Base-by-base conservation (phyloP, 1,140 invertebrate genomes). In the Saccostrea glomerata region DNA sequence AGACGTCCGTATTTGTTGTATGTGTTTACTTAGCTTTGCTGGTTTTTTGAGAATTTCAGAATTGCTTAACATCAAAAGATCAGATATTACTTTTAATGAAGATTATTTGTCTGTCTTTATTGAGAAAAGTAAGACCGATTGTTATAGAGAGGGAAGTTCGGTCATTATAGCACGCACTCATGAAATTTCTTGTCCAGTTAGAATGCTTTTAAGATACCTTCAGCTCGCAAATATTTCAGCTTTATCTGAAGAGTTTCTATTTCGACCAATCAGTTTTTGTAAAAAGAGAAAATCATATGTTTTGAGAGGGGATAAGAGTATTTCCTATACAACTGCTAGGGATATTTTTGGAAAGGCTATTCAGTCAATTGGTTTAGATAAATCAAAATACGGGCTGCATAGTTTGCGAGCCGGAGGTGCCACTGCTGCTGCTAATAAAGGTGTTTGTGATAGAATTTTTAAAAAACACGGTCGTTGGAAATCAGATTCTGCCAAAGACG, bases 1-100 rank as follows among this genome's bases (percentile, higher is more conserved):
- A 54, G 54, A 54, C 23, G 17, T 83, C 47, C 84, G 87, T 47
- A 40, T 85, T 12, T 84, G 60, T 25, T 84, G 82, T 58, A 85
- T 85, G 84, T 73, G 36, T 56, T 58, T 88, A 58, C 63, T 88
- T 5, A 25, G 83, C 1, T 88, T 55, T 85, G 83, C 87, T 58
- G 66, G 66, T 30, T 73, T 73, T 30, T 23, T 73, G 25, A 73
- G 23, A 73, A 25, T 73, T 73, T 73, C 66, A 73, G 23, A 73
- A 23, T 25, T 25, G n/a, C 66, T 73, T 73, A 73, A 73, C 25
- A 73, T 73, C 20, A 73, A 12, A 73, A 25, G 66, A 73, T 25
- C 66, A 73, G 66, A 73, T 73, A 73, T 70, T n/a, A 70, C 25
- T 73, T 73, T 73, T 73, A n/a, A 73, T 73, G 66, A 73, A 25